phyloP scores from a whole-genome alignment of 2,797 vertebrate genomes.

The Pachyuromys duprasi region DNA sequence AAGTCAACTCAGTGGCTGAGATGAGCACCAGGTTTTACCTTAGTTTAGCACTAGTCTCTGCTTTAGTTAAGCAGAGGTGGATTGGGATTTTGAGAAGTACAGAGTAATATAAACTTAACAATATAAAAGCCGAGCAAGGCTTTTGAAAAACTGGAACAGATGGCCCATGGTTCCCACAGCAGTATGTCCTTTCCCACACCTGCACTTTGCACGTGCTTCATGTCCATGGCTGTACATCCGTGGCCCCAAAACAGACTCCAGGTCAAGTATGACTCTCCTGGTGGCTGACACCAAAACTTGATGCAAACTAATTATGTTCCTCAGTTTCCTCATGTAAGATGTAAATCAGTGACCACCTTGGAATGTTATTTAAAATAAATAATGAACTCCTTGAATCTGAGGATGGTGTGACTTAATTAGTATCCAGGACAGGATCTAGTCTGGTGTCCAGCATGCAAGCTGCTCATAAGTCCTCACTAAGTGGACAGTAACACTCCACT shows the following conservation, averaged over 20 bases:
- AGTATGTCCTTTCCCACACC: background rate
- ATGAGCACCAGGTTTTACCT: background rate
- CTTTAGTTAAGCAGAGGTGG: background rate
- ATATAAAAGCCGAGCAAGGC: background rate
- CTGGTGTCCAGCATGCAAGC: background rate
- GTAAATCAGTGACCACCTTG: background rate
- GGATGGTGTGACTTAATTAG: background rate
- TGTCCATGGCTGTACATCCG: too few species aligned
- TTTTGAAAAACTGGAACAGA: background rate
- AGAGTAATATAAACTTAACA: background rate
- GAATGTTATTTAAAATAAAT: background rate
- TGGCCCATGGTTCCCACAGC: background rate
- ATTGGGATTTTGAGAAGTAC: background rate
- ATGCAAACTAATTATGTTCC: background rate
- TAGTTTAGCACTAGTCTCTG: background rate
- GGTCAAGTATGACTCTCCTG: background rate
- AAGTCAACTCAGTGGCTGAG: background rate
- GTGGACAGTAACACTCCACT: background rate
- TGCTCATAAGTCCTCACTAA: background rate
- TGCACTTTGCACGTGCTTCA: background rate
- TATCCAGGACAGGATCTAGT: background rate
- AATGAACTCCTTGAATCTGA: background rate
- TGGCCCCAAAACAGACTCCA: background rate
- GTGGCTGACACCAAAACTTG: background rate
- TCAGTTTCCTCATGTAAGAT: conserved; percentile 5